A percentile compares a stretch with the other conserved stretches of the same genome.
Conservation (phyloP, 2,888 invertebrate genomes). For the Agrochola macilenta region DNA sequence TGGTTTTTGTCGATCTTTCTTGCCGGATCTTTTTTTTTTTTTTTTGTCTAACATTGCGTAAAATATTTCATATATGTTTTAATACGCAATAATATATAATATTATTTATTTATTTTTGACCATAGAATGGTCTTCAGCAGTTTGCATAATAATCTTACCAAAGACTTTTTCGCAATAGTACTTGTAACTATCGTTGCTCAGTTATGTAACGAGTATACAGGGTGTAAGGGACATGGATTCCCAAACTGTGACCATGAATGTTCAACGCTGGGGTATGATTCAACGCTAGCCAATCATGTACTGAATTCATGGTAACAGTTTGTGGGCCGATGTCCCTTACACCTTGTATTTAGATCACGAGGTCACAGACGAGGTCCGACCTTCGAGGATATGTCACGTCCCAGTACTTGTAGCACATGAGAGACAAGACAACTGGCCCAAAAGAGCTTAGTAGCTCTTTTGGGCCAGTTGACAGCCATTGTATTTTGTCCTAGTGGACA, state of each 20-base stretch:
- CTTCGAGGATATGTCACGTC: conserved; percentile 36
- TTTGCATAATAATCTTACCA: conserved; percentile 4
- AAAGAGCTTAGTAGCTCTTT: background rate
- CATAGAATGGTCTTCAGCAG: background rate
- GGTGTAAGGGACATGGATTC: background rate
- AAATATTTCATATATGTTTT: background rate
- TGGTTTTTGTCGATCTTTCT: background rate
- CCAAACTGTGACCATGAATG: background rate
- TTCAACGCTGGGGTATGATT: background rate
- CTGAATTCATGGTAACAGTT: background rate
- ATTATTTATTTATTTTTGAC: background rate
- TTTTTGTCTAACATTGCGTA: background rate
- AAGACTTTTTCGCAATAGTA: conserved; percentile 9
- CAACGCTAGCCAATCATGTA: background rate
- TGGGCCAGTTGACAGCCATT: too few species aligned
- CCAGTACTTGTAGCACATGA: conserved; percentile 45
- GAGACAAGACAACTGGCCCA: background rate
- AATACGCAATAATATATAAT: background rate
- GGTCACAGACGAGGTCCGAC: conserved; percentile 31
- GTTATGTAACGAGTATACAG: background rate
- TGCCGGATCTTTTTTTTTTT: too few species aligned
- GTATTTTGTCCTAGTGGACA: background rate
- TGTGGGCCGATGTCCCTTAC: background rate
- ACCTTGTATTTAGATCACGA: conserved; percentile 20
- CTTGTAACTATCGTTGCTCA: background rate